phyloP scores from a whole-genome alignment of 2,797 vertebrate genomes.

The Lagodon rhomboides region DNA sequence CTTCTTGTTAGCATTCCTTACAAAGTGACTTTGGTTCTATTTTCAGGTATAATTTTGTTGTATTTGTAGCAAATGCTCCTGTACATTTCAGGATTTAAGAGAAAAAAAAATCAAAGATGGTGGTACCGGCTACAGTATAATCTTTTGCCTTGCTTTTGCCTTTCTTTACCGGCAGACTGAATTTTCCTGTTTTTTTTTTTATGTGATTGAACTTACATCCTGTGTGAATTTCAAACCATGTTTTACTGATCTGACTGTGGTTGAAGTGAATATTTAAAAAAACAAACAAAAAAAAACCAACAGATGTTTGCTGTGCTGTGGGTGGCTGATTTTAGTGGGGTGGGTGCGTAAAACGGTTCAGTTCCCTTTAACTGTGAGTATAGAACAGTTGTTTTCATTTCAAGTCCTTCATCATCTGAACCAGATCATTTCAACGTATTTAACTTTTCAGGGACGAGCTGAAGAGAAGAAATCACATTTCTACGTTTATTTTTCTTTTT shows the following conservation, averaged over 20 bases:
- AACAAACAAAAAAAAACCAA: conserved; percentile 1
- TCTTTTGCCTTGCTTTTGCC: conserved; percentile 75
- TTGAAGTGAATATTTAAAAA: conserved; percentile 66
- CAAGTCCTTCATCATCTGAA: conserved; percentile 45
- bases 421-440: conserved; percentile 60
- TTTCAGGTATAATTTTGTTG: conserved; percentile 71
- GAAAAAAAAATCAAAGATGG: conserved; percentile 44
- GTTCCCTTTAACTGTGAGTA: conserved; percentile 65
- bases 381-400: conserved; percentile 53
- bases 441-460: conserved; percentile 59
- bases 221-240: conserved; percentile 70
- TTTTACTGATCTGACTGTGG: conserved; percentile 62
- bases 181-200: conserved; percentile 40
- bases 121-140: conserved; percentile 69
- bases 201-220: conserved; percentile 64
- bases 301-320: conserved; percentile 64
- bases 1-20: conserved; percentile 74
- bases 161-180: conserved; percentile 74
- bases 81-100: conserved; percentile 64
- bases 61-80: conserved; percentile 73
- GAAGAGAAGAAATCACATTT: conserved; percentile 38
- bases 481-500: conserved; percentile 4
- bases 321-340: conserved; percentile 32
- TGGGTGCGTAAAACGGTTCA: conserved; percentile 38
- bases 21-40: conserved; percentile 70